Evolutionary conservation across 2,113 vertebrate species (phyloP).

Genomic region (Barbus barbus): DNA sequence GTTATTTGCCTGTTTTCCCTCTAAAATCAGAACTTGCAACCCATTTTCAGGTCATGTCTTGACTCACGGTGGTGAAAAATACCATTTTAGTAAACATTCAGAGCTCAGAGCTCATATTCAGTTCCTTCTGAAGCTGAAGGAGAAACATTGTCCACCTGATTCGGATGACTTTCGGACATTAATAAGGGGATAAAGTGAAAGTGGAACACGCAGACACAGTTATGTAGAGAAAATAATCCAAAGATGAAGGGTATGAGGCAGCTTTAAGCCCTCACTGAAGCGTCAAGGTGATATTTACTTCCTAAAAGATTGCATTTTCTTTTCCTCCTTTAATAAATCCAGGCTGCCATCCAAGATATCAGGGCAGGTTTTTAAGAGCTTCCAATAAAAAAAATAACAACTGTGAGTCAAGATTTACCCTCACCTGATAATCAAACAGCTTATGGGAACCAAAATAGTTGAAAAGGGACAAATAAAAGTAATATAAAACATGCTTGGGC

Average conservation of each 20-base stretch:
- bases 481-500: constrained; percentile 17
- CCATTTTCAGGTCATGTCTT: too few relatives aligned
- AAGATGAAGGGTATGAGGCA: neutral
- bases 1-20: too few relatives aligned
- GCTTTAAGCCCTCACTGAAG: neutral
- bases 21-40: too few relatives aligned
- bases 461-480: neutral
- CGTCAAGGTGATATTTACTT: neutral
- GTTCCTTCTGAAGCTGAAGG: neutral
- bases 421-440: neutral
- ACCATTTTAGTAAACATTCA: neutral
- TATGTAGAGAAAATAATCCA: neutral
- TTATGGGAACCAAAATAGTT: neutral
- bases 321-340: neutral
- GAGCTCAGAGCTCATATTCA: neutral
- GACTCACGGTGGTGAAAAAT: too few relatives aligned
- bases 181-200: constrained; percentile 3
- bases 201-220: neutral
- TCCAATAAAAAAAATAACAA: neutral
- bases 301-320: neutral
- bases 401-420: too few relatives aligned
- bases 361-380: neutral
- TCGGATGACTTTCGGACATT: neutral
- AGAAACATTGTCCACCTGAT: neutral
- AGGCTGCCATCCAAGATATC: neutral